These are phyloP conservation scores for Acanthosepion pharaonis DNA, from an alignment of 2,888 invertebrate species.

Conservation along the genomic window DNA sequence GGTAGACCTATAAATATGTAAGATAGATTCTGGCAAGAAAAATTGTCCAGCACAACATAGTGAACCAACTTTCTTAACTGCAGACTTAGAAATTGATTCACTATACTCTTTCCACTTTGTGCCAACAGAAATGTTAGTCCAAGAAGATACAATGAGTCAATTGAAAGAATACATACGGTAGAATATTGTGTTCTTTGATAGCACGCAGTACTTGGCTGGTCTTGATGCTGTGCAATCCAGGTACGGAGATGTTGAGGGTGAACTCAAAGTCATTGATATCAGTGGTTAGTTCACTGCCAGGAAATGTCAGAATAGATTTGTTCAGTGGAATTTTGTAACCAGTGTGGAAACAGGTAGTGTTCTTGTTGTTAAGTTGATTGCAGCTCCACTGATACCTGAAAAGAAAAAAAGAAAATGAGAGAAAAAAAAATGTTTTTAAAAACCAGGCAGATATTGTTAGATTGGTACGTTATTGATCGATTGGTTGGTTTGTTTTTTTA, in stretches of 20 bases:
- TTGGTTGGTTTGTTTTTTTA: too few species aligned
- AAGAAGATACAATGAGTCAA: not conserved
- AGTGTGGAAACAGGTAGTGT: slow-evolving; percentile 54
- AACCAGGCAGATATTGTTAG: too few species aligned
- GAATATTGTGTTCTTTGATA: slow-evolving; percentile 48
- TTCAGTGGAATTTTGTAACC: slow-evolving; percentile 50
- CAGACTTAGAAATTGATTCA: too few species aligned
- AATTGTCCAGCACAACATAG: too few species aligned
- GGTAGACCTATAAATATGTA: too few species aligned
- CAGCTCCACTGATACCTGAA: slow-evolving; percentile 55
- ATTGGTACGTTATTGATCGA: too few species aligned
- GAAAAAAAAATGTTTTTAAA: too few species aligned
- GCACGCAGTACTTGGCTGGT: slow-evolving; percentile 61
- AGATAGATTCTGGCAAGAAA: too few species aligned
- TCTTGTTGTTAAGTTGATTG: not conserved
- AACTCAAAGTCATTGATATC: slow-evolving; percentile 59
- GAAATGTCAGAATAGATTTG: slow-evolving; percentile 53
- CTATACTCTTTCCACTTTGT: too few species aligned
- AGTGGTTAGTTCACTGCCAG: slow-evolving; percentile 52
- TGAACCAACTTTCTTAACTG: too few species aligned
- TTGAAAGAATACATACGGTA: slow-evolving; percentile 54
- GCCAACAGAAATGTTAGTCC: too few species aligned
- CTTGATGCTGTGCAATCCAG: slow-evolving; percentile 51
- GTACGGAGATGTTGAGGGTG: slow-evolving; percentile 60
- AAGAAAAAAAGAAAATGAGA: not conserved